Base-by-base conservation (phyloP, 2,113 vertebrate genomes). In the Ameiurus melas region DNA sequence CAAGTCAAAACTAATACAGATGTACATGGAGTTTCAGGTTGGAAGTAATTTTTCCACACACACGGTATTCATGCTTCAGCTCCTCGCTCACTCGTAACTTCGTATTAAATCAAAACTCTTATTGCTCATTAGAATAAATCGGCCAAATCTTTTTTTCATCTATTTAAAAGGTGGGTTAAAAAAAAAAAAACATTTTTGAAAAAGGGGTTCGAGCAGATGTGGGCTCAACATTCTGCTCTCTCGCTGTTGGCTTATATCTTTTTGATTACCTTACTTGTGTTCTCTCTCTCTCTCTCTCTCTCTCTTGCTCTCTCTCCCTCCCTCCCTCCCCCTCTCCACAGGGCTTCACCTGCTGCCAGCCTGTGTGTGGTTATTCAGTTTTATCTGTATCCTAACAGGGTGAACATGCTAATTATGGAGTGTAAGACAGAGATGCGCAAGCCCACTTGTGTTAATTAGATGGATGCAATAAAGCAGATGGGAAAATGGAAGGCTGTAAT, bases 401-500 rank as follows among this genome's bases (percentile, higher is more conserved):
- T n/a, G 62, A 84, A 84, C 83, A n/a, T 53, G 83, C 60, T 84
- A 66, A 84, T 84, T 84, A 84, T 68, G 30, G 39, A 68, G 62
- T 17, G 5, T 47, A 84, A 51, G 62, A 16, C 62, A 47, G 62
- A 68, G 60, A 68, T 53, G 16, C 25, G 6, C 62, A 66, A 8
- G 62, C 62, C 62, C 27, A 83, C 82, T 66, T 68, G 62, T 68
- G 83, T 84, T 84, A 84, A 84, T 84, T 68, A 84, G 62, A 62
- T n/a, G 60, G 60, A 51, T 53, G 43, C 83, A 84, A 84, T 84
- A 84, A 84, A 51, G 83, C 62, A 66, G 60, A 84, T 84, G 62
- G 83, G 83, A 84, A 70, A 84, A 84, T 68, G 62, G 62, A 82
- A 36, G 79, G 79, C 79, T 82, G 79, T 82, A 60, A 82, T 66